Evolutionary conservation across 2,888 invertebrate species (phyloP).

Genomic region (Leistus spinibarbis): DNA sequence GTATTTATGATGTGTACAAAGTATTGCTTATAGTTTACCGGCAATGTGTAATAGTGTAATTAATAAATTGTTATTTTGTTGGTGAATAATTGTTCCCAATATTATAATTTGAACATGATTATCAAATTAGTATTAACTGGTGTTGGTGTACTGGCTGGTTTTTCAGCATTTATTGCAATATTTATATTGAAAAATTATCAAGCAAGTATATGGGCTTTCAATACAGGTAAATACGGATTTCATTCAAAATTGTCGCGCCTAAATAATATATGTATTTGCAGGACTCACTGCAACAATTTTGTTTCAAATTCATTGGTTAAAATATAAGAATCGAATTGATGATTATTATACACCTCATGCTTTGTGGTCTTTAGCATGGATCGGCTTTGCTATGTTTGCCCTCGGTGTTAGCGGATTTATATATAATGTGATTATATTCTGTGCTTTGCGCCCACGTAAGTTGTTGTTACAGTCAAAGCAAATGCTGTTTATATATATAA

Average conservation of each 20-base stretch:
- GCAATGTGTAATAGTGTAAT: not conserved
- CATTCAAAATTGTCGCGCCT: not conserved
- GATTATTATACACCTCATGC: slow-evolving; percentile 61
- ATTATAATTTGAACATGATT: not conserved
- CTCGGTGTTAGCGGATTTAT: slow-evolving; percentile 58
- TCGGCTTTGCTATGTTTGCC: slow-evolving; percentile 60
- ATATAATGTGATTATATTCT: slow-evolving; percentile 59
- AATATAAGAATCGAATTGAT: slow-evolving; percentile 50
- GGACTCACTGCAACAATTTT: not conserved
- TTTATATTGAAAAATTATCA: slow-evolving; percentile 44
- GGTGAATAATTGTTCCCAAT: not conserved
- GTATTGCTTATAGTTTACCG: not conserved
- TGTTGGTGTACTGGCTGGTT: slow-evolving; percentile 35
- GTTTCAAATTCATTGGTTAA: slow-evolving; percentile 44
- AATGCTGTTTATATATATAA: not conserved
- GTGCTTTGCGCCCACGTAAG: slow-evolving; percentile 59
- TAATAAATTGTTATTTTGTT: not conserved
- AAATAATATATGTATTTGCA: not conserved
- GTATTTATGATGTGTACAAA: not conserved
- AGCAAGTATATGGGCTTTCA: slow-evolving; percentile 44
- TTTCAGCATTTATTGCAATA: slow-evolving; percentile 43
- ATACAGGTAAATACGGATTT: slow-evolving; percentile 40
- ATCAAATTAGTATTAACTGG: slow-evolving; percentile 18
- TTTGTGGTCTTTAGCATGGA: slow-evolving; percentile 59
- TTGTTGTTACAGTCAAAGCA: slow-evolving; percentile 25